A percentile compares a stretch with the other conserved stretches of the same genome.
Conservation (phyloP, 2,797 vertebrate genomes). For the Poeciliopsis turneri region DNA sequence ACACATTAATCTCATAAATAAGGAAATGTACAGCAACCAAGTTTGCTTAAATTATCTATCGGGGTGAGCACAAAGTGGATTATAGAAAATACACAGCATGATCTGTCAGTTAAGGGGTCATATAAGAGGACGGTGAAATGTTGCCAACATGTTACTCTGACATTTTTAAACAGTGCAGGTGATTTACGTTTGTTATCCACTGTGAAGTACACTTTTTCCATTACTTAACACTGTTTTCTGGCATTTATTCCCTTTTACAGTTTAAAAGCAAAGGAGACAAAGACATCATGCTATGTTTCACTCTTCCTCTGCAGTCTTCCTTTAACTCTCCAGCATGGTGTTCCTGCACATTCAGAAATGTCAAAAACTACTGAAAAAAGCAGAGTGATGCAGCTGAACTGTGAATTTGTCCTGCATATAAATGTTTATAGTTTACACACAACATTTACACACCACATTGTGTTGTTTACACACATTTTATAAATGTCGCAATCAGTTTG, state of each 20-base stretch:
- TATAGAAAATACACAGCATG: slow-evolving; percentile 39
- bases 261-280: slow-evolving; percentile 14
- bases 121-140: slow-evolving; percentile 41
- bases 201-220: slow-evolving; percentile 50
- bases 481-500: slow-evolving; percentile 13
- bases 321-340: not conserved
- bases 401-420: slow-evolving; percentile 25
- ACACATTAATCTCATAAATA: slow-evolving; percentile 75
- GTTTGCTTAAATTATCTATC: slow-evolving; percentile 62
- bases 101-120: slow-evolving; percentile 57
- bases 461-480: no score
- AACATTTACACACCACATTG: no score
- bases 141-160: slow-evolving; percentile 34
- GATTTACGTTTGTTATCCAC: slow-evolving; percentile 6
- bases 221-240: slow-evolving; percentile 55
- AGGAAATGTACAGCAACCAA: slow-evolving; percentile 64
- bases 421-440: slow-evolving; percentile 12
- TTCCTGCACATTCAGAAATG: slow-evolving; percentile 21
- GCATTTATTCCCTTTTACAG: slow-evolving; percentile 61
- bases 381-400: slow-evolving; percentile 16
- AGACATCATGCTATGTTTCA: slow-evolving; percentile 23
- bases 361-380: slow-evolving; percentile 17
- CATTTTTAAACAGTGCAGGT: slow-evolving; percentile 48
- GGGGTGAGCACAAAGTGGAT: slow-evolving; percentile 49
- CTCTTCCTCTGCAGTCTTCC: slow-evolving; percentile 16